Conservation (phyloP, 2,113 vertebrate genomes). For the Brienomyrus longianalis region DNA sequence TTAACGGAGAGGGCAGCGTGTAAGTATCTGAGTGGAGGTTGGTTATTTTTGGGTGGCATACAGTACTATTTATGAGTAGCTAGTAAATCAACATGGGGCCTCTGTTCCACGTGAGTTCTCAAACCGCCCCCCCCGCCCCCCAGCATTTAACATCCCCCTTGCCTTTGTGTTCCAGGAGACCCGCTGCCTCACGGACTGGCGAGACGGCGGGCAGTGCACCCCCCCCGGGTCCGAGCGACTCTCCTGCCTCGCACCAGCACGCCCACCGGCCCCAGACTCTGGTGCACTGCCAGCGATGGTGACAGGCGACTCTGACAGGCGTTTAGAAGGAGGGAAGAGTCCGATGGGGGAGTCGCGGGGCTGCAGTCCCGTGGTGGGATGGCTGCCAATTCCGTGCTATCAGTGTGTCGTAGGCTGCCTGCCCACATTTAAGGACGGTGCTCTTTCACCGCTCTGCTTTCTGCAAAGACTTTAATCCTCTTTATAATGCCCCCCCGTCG, state of each 20-base stretch:
- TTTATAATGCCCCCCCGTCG: not conserved
- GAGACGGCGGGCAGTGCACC: not conserved
- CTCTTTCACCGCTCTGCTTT: conserved; percentile 17
- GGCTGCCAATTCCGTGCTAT: conserved; percentile 26
- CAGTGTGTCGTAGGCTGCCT: conserved; percentile 24
- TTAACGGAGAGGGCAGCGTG: not conserved
- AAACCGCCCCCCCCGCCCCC: not conserved
- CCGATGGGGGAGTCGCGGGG: not conserved
- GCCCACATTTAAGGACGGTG: conserved; percentile 22
- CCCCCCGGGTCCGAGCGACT: not conserved
- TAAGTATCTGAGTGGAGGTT: not conserved
- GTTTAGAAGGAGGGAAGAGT: conserved; percentile 20
- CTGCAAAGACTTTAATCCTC: conserved; percentile 21
- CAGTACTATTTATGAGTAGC: not conserved
- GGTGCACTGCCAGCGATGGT: conserved; percentile 25
- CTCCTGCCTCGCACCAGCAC: not conserved
- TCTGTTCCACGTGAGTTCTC: not conserved
- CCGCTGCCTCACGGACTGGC: conserved; percentile 8
- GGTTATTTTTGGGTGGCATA: not conserved
- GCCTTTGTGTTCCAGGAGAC: conserved; percentile 33
- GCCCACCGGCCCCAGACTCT: conserved; percentile 20
- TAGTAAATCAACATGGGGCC: not conserved
- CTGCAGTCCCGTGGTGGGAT: conserved; percentile 3
- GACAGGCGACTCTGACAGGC: conserved; percentile 25
- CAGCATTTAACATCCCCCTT: not conserved